Evolutionary conservation across 30 jellyfish, hydroid and myxozoan species (phyloP).

Genomic region (Hydractinia symbiolongicarpus): DNA sequence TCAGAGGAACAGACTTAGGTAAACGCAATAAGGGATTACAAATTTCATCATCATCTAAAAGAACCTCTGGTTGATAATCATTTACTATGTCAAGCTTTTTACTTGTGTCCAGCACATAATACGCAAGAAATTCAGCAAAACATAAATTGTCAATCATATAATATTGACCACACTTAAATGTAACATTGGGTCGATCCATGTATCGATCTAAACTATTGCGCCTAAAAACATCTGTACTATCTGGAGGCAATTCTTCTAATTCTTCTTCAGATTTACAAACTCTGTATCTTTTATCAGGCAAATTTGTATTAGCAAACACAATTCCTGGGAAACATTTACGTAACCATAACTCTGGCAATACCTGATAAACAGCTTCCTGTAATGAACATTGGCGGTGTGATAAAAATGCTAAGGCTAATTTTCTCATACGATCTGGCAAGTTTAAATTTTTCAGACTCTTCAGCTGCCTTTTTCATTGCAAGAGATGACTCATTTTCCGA

Average conservation of each 20-base stretch:
- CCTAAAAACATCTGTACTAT: conserved; percentile 26
- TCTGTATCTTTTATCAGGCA: conserved; percentile 27
- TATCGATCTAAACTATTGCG: conserved; percentile 8
- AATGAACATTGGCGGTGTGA: not conserved
- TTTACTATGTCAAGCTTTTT: not conserved
- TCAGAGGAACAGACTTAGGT: conserved; percentile 13
- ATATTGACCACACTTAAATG: conserved; percentile 22
- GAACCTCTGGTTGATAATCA: conserved; percentile 25
- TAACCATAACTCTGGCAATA: conserved; percentile 18
- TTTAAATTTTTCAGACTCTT: not conserved
- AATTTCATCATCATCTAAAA: not conserved
- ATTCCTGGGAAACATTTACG: conserved; percentile 7
- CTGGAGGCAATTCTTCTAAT: conserved; percentile 27
- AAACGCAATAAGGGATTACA: not conserved
- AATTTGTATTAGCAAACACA: not conserved
- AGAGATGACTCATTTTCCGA: not conserved
- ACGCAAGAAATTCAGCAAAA: conserved; percentile 29
- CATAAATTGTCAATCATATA: conserved; percentile 8
- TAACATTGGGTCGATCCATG: conserved; percentile 24
- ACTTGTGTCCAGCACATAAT: conserved; percentile 15
- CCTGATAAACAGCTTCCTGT: conserved; percentile 17
- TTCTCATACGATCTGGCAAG: conserved; percentile 1
- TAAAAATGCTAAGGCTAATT: not conserved
- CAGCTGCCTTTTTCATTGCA: conserved; percentile 8
- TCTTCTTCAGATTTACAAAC: conserved; percentile 17